These are phyloP conservation scores for Andrena haemorrhoa DNA, from an alignment of 2,888 invertebrate species.

Conservation along the genomic window DNA sequence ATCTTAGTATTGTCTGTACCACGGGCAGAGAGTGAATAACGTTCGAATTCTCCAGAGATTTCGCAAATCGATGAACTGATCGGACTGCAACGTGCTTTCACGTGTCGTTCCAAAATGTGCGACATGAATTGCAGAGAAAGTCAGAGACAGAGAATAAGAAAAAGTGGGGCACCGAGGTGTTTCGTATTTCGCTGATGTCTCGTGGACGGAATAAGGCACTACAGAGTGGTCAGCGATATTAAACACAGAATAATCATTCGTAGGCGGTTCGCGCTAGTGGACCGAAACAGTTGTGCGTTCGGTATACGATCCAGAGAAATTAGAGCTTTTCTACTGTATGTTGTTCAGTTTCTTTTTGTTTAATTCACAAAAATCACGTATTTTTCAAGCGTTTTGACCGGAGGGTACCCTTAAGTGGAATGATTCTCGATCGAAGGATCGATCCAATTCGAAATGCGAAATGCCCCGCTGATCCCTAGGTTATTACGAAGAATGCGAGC, in stretches of 20 bases:
- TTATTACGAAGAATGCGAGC: not conserved
- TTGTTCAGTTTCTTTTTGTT: no score
- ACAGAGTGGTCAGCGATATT: slow-evolving; percentile 48
- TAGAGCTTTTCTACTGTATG: no score
- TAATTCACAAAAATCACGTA: no score
- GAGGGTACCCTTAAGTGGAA: slow-evolving; percentile 19
- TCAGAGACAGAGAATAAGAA: slow-evolving; percentile 13
- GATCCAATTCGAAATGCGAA: not conserved
- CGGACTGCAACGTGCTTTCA: no score
- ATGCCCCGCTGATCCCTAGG: not conserved
- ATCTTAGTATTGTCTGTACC: not conserved
- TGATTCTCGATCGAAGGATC: not conserved
- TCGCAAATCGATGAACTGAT: not conserved
- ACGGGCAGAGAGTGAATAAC: not conserved
- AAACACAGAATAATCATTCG: slow-evolving; percentile 70
- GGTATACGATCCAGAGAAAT: slow-evolving; percentile 38
- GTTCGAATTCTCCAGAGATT: not conserved
- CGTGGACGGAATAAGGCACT: slow-evolving; percentile 26
- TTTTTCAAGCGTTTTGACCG: no score
- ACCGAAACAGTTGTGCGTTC: slow-evolving; percentile 72
- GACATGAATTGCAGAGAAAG: slow-evolving; percentile 34
- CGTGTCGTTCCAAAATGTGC: slow-evolving; percentile 29
- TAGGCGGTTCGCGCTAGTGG: slow-evolving; percentile 70
- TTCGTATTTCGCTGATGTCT: slow-evolving; percentile 39
- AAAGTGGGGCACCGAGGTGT: slow-evolving; percentile 23